Evolutionary conservation across 2,113 vertebrate genomes (phyloP).

Genomic region (Hippopotamus amphibius): DNA sequence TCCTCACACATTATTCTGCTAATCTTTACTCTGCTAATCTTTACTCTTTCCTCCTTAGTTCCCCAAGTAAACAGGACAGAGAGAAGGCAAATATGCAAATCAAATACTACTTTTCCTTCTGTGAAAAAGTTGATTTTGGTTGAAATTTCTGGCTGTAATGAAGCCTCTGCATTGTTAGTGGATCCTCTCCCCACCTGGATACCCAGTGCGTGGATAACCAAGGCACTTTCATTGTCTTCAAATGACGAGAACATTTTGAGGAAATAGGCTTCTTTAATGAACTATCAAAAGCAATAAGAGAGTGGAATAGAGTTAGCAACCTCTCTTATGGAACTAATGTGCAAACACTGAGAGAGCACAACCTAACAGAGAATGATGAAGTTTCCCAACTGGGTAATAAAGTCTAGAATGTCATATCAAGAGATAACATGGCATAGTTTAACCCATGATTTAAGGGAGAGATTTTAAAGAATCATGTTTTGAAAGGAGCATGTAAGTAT

Average conservation of each 20-base stretch:
- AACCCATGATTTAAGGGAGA: background rate
- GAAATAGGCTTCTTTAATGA: conserved; percentile 25
- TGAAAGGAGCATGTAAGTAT: conserved; percentile 17
- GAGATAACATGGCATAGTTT: background rate
- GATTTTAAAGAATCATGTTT: conserved; percentile 48
- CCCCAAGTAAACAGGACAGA: background rate
- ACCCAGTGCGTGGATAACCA: background rate
- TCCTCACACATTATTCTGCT: background rate
- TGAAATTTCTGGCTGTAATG: conserved; percentile 13
- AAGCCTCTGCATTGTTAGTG: background rate
- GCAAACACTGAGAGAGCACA: background rate
- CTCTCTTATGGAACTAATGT: background rate
- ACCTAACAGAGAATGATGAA: background rate
- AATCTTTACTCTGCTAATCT: background rate
- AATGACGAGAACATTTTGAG: background rate
- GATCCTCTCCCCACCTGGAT: background rate
- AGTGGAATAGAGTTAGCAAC: background rate
- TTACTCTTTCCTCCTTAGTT: background rate
- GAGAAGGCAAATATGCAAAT: background rate
- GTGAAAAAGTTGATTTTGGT: background rate
- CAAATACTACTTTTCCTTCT: background rate
- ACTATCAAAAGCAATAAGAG: conserved; percentile 4
- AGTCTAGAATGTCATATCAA: background rate
- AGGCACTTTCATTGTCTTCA: background rate
- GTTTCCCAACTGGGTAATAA: background rate